Base-by-base conservation (phyloP, 2,797 vertebrate species). In the Amblyraja radiata region DNA sequence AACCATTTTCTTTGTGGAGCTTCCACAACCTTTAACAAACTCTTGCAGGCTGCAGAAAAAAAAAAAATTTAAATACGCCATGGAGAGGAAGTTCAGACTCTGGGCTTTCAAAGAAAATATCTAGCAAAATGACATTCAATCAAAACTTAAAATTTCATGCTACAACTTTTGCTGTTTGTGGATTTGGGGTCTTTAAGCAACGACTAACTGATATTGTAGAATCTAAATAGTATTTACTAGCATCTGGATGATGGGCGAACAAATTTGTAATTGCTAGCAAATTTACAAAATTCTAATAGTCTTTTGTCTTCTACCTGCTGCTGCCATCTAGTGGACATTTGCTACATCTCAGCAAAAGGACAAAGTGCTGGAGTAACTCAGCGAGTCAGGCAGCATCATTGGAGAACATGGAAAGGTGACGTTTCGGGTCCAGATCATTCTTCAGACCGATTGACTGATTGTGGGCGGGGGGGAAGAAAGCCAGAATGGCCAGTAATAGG, bases 1-100 rank as follows among this genome's bases (percentile, higher is more conserved):
- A 23, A 99, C 99, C 94, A 98, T 96, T 90, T 94, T 97, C 95
- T 97, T 98, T 80, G 98, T 98, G 94, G 97, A 97, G 94, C 95
- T 95, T 90, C 98, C 97, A 93, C 98, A 98, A 18, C 97, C 98
- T 94, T 98, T 99, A 93, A 99, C 98, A 94, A 99, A 99, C 95
- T 99, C 99, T 95, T 99, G 99, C 94, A 99, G 95, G 95, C 99
- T 99, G 86, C 39, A 39, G 93, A 93, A n/a, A 71, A 25, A 94
- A 93, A 18, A 78, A 5, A 8, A 18, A 74, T 73, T 8, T 73
- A 71, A 54, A 83, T n/a, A 32, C n/a, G 65, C 58, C 23, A 1
- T 91, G 9, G 9, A 90, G 65, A n/a, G 11, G 1, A 68, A 23
- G 7, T 36, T 90, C 71, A 23, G 63, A 14, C 36, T 54, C 7